phyloP scores from a whole-genome alignment of 2,888 invertebrate species.

The Andrena praecox region DNA sequence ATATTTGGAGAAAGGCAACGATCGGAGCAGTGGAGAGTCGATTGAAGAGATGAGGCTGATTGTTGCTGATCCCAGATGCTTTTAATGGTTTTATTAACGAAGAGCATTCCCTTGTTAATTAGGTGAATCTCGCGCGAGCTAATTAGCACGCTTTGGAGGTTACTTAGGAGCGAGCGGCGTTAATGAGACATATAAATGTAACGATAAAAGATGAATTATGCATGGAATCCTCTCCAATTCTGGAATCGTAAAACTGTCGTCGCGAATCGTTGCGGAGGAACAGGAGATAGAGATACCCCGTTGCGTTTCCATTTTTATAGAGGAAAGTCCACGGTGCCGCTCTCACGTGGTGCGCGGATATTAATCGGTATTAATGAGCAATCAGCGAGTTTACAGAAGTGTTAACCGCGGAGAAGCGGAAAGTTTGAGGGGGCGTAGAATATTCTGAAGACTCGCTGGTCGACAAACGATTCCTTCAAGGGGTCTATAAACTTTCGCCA shows the following conservation, averaged over 20 bases:
- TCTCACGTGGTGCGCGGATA: not conserved
- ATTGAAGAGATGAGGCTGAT: conserved; percentile 6
- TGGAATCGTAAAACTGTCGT: conserved; percentile 42
- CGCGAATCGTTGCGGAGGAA: conserved; percentile 18
- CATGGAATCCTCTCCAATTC: conserved; percentile 28
- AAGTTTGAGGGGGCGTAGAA: not conserved
- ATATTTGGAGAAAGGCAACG: not conserved
- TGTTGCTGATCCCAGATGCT: conserved; percentile 18
- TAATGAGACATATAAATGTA: conserved; percentile 52
- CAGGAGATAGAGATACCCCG: not conserved
- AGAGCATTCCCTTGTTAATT: conserved; percentile 44
- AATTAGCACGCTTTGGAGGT: conserved; percentile 49
- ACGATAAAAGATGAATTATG: conserved; percentile 40
- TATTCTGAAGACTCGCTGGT: not conserved
- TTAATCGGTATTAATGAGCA: conserved; percentile 1
- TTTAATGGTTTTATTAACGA: conserved; percentile 28
- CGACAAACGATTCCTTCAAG: not conserved
- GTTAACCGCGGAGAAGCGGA: not conserved
- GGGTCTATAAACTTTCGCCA: not conserved
- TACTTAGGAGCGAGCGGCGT: conserved; percentile 26
- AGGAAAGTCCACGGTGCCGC: not conserved
- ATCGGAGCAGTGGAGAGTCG: conserved; percentile 5
- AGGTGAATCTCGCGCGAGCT: conserved; percentile 39
- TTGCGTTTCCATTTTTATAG: not conserved
- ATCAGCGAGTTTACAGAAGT: not conserved